Evolutionary conservation across 2,888 invertebrate genomes (phyloP), one percentile per base, ranked within the genome.

Genomic region (Ditula angustiorana): DNA sequence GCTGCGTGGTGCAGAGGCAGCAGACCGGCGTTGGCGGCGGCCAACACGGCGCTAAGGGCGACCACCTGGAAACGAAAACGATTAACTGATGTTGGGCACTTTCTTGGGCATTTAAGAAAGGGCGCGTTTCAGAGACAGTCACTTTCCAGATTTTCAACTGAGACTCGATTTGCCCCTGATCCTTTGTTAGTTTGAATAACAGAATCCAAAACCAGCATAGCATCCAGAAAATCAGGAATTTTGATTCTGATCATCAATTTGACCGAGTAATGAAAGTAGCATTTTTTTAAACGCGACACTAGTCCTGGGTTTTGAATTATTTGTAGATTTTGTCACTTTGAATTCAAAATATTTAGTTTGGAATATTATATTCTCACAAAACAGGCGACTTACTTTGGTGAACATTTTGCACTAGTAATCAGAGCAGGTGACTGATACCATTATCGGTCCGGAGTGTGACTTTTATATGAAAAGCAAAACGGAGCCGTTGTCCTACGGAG

Each of bases 401-500:
- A 92, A 92, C 92, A 92, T 92, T 89, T 91, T 92, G 90, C 88
- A 83, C 86, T 85, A 84, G 84, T 90, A 91, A 88, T 86, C 87
- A 86, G 82, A 86, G 82, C 86, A 87, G 86, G 86, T 90, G 90
- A 92, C 89, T 92, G 92, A 92, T 92, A 92, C 85, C 78, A 88
- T 88, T 90, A 90, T 89, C 85, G 87, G 79, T 35, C 74, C 78
- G 79, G 80, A 79, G 80, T 83, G 82, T 81, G 87, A 88, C 91
- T 92, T 92, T 89, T 92, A 92, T 92, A 92, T 90, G 87, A 90
- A 91, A 91, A 89, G 88, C 87, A 88, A 88, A 90, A 87, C 89
- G 85, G 86, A 88, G 86, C 76, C 80, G 77, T 80, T 71, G 85
- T 87, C 88, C 90, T 86, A 80, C 55, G 59, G 81, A 83, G 91